phyloP scores from a whole-genome alignment of 2,797 vertebrate species.

The Labroides dimidiatus region DNA sequence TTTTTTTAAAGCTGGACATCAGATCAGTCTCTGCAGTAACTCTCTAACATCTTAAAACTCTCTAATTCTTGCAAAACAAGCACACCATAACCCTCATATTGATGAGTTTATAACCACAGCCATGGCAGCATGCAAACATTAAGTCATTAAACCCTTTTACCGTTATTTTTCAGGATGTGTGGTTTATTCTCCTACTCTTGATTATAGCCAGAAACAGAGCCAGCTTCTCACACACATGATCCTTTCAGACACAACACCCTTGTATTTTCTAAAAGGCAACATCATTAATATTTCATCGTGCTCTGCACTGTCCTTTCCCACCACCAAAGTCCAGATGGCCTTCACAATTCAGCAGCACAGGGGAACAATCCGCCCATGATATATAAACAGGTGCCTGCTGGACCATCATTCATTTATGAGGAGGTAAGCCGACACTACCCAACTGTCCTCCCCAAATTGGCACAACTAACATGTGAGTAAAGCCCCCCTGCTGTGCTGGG shows the following conservation, averaged over 20 bases:
- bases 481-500: constrained; percentile 37
- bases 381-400: constrained; percentile 53
- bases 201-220: neutral
- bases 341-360: constrained; percentile 27
- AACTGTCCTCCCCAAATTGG: constrained; percentile 21
- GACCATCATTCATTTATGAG: constrained; percentile 63
- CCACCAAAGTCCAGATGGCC: constrained; percentile 63
- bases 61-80: too few relatives aligned
- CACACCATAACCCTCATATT: too few relatives aligned
- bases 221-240: constrained; percentile 23
- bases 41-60: neutral
- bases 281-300: constrained; percentile 61
- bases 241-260: constrained; percentile 19
- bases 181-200: neutral
- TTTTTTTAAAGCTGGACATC: neutral
- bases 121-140: neutral
- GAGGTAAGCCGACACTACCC: constrained; percentile 54
- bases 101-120: neutral
- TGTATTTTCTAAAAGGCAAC: constrained; percentile 18
- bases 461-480: constrained; percentile 38
- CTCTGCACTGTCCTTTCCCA: constrained; percentile 41
- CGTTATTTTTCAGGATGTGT: neutral
- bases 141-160: neutral
- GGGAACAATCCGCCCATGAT: constrained; percentile 50
- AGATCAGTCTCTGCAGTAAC: neutral